Evolutionary conservation across 30 jellyfish, hydroid and myxozoan species (phyloP).

Genomic region (Aurelia sp.): DNA sequence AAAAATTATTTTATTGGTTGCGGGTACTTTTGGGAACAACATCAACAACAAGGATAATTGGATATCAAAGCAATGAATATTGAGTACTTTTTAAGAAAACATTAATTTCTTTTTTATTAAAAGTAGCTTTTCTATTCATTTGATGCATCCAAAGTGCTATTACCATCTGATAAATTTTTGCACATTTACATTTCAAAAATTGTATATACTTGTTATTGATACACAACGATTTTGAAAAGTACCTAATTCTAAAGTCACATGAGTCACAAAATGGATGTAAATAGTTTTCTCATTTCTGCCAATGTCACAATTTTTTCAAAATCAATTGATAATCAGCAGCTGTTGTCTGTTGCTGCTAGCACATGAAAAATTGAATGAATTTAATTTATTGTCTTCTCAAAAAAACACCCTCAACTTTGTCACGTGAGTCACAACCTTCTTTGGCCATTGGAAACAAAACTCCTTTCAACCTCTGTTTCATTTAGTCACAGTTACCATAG

Average conservation of each 20-base stretch:
- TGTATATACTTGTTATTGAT: neutral
- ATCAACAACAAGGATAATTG: too few species aligned
- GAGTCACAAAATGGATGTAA: slow-evolving; percentile 6
- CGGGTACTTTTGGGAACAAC: too few species aligned
- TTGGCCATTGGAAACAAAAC: neutral
- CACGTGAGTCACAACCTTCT: slow-evolving; percentile 25
- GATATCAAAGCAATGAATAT: neutral
- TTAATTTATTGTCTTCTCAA: neutral
- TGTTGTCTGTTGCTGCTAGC: too few species aligned
- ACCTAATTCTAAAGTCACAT: slow-evolving; percentile 4
- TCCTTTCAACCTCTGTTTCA: neutral
- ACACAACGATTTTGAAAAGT: neutral
- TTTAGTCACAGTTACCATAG: slow-evolving; percentile 14
- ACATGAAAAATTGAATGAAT: neutral
- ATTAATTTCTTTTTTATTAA: neutral
- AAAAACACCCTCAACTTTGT: slow-evolving; percentile 20
- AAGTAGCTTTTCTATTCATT: neutral
- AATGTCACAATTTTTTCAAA: neutral
- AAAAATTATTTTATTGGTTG: too few species aligned
- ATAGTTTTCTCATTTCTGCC: neutral
- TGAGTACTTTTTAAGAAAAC: neutral
- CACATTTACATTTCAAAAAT: neutral
- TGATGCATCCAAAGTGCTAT: neutral
- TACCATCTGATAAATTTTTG: slow-evolving; percentile 1
- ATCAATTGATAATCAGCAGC: neutral